phyloP scores from a whole-genome alignment of 2,113 vertebrate species.

The Dunckerocampus dactyliophorus region DNA sequence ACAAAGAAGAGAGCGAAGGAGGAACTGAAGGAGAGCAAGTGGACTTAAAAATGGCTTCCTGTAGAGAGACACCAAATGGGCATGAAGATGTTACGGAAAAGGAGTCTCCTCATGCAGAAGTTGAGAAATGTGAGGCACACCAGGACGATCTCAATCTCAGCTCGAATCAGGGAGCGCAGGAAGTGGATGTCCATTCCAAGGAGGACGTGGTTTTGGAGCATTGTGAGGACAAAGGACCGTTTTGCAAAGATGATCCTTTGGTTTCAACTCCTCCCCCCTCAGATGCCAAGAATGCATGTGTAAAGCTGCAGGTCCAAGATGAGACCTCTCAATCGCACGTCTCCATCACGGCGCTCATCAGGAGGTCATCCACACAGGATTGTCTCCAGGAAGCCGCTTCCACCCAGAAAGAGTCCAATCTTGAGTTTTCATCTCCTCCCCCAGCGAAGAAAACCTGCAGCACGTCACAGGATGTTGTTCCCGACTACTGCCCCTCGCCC shows the following conservation, averaged over 20 bases:
- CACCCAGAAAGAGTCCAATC: conserved; percentile 46
- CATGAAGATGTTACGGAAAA: conserved; percentile 10
- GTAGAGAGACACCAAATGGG: conserved; percentile 1
- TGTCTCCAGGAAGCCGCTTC: conserved; percentile 13
- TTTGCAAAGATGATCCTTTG: conserved; percentile 24
- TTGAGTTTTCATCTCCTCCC: conserved; percentile 68
- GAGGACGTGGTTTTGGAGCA: conserved; percentile 51
- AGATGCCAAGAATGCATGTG: conserved; percentile 33
- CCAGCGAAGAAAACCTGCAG: conserved; percentile 75
- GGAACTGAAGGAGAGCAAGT: conserved; percentile 26
- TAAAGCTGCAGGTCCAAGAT: conserved; percentile 34
- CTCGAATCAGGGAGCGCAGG: conserved; percentile 23
- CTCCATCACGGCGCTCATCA: neutral
- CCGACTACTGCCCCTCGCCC: conserved; percentile 68
- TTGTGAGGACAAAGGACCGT: conserved; percentile 37
- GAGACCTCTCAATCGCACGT: conserved; percentile 21
- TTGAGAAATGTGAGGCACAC: conserved; percentile 16
- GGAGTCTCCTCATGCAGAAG: conserved; percentile 12
- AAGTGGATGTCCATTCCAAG: conserved; percentile 30
- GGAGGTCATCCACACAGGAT: conserved; percentile 22
- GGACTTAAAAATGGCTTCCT: conserved; percentile 2
- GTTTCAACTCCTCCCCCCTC: conserved; percentile 26
- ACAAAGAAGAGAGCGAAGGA: neutral
- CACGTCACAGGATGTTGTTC: conserved; percentile 65
- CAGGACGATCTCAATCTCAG: conserved; percentile 11